Base-by-base conservation (phyloP, 2,888 invertebrate genomes). In the Galeruca laticollis region DNA sequence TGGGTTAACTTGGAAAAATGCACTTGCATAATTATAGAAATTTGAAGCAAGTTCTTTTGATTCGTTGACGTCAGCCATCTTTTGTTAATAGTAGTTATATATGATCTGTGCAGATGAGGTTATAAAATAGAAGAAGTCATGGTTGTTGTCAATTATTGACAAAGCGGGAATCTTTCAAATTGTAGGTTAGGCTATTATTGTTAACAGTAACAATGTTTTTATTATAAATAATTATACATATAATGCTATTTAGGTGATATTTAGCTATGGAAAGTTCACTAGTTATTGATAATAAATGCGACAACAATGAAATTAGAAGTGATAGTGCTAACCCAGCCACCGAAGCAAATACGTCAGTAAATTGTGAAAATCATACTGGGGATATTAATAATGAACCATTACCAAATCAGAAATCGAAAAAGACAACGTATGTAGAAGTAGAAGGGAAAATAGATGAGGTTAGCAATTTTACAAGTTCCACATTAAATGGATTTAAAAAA, bases 101-200 rank as follows among this genome's bases (percentile, higher is more conserved):
- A 26, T 26, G 6, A 26, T 26, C n/a, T 26, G 26, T 26, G 26
- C 26, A 5, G 6, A 5, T 26, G 6, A 3, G 1, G 26, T 26
- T 26, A 26, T 26, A 26, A 26, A 26, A 26, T 3, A 26, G 26
- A 26, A 26, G 26, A 26, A n/a, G 26, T 5, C 26, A 26, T 26
- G 26, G 3, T 6, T 26, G 26, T 26, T 26, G 26, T 37, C 37
- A 37, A 9, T 47, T 47, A 47, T 47, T 47, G 47, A 47, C 47
- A 18, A 31, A 8, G 54, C 54, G 54, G 54, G 54, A 54, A 54
- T n/a, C n/a, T 2, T 54, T 54, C 2, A 26, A 54, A 54, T 31
- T 54, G 13, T 54, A 26, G 54, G 21, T 54, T 52, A 20, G 13
- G 10, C 10, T 54, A 20, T 10, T n/a, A 13, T 31, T 54, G 10